A percentile compares a stretch with the other conserved stretches of the same genome.
Evolutionary conservation across 2,888 invertebrate genomes (phyloP).

Genomic region (Eupithecia inturbata): DNA sequence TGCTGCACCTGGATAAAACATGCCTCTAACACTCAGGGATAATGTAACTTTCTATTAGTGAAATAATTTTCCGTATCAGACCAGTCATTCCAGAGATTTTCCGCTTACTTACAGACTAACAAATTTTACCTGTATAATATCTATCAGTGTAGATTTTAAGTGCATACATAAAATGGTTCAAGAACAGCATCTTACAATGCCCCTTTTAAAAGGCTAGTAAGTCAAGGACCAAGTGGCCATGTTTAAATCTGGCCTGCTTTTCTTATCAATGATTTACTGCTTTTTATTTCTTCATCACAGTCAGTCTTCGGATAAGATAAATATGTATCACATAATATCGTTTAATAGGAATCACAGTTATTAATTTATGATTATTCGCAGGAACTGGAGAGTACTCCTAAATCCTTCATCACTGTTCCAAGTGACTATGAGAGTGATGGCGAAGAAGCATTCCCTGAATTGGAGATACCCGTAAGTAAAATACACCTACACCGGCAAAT

Average conservation of each 20-base stretch:
- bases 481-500: not conserved
- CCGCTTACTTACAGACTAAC: not conserved
- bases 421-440: constrained; percentile 80
- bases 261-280: constrained; percentile 51
- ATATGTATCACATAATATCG: too few species aligned
- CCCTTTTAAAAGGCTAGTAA: constrained; percentile 38
- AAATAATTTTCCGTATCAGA: not conserved
- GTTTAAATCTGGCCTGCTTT: constrained; percentile 53
- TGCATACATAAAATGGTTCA: not conserved
- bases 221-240: constrained; percentile 54
- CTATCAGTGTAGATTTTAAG: not conserved
- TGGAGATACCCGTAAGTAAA: constrained; percentile 76
- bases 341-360: constrained; percentile 1
- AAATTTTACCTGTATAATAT: not conserved
- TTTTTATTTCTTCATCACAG: constrained; percentile 35
- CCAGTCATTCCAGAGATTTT: not conserved
- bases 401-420: constrained; percentile 60
- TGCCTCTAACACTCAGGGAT: not conserved
- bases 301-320: constrained; percentile 18
- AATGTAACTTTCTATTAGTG: not conserved
- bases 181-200: not conserved
- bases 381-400: constrained; percentile 70
- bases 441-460: constrained; percentile 77
- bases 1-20: not conserved
- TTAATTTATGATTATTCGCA: constrained; percentile 45